Conservation (phyloP, 2,113 vertebrate genomes). For the Glaucidium brasilianum region DNA sequence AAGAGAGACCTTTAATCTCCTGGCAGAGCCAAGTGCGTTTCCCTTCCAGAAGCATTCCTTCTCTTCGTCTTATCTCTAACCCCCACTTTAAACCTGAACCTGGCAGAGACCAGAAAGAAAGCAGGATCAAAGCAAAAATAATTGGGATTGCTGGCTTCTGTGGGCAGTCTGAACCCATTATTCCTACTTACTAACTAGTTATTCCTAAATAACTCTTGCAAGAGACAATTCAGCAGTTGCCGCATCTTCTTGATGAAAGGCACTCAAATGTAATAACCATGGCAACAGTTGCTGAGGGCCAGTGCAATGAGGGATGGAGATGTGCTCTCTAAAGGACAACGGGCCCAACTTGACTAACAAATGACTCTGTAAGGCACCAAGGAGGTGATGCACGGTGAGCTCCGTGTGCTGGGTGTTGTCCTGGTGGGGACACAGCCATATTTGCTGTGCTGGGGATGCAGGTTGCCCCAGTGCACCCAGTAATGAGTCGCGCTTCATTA, state of each 20-base stretch:
- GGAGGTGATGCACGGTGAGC: background rate
- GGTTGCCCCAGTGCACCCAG: background rate
- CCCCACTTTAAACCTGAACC: background rate
- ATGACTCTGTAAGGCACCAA: background rate
- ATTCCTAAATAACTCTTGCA: conserved; percentile 42
- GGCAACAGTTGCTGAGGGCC: conserved; percentile 62
- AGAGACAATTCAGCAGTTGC: conserved; percentile 49
- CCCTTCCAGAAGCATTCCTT: conserved; percentile 7
- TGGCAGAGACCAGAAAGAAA: background rate
- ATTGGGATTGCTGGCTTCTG: conserved; percentile 21
- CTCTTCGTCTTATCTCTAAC: conserved; percentile 31
- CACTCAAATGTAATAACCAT: conserved; percentile 62
- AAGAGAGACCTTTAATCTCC: conserved; percentile 50
- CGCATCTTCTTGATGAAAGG: conserved; percentile 42
- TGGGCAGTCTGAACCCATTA: conserved; percentile 24
- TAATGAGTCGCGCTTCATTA: accelerated
- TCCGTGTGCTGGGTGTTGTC: background rate
- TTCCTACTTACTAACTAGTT: conserved; percentile 35
- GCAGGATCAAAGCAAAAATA: conserved; percentile 45
- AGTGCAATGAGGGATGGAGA: background rate
- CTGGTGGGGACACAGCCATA: background rate
- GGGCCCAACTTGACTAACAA: background rate
- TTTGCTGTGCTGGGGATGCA: background rate
- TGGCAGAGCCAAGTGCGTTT: background rate
- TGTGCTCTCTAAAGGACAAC: background rate